These are phyloP conservation scores for Notodonta ziczac DNA, from an alignment of 2,888 invertebrate species.

Conservation along the genomic window DNA sequence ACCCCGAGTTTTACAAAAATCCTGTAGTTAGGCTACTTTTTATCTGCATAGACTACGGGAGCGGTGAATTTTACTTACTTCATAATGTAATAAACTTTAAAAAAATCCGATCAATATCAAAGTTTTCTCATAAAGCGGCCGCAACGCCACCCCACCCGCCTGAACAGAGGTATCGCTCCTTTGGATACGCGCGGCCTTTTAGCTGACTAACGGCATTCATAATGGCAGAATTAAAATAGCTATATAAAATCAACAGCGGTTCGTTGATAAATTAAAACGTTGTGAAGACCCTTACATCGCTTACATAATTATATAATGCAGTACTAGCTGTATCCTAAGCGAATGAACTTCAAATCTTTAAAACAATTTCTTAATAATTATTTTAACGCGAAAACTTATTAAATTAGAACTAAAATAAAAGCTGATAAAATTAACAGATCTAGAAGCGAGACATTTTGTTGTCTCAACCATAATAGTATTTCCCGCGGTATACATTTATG, in stretches of 20 bases:
- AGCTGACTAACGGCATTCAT: no score
- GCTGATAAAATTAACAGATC: not conserved
- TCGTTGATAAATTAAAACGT: not conserved
- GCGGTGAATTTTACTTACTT: no score
- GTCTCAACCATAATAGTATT: not conserved
- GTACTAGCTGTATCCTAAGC: not conserved
- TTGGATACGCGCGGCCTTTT: no score
- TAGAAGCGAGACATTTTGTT: not conserved
- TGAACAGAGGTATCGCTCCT: no score
- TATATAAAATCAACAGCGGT: not conserved
- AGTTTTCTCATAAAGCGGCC: no score
- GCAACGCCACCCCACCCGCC: no score
- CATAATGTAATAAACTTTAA: no score
- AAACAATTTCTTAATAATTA: not conserved
- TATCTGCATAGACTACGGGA: no score
- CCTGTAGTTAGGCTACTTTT: no score
- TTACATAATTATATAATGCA: not conserved
- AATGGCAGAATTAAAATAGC: not conserved
- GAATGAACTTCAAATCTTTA: constrained; percentile 12
- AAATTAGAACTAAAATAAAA: not conserved
- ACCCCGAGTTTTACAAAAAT: no score
- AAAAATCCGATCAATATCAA: no score
- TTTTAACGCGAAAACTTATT: not conserved
- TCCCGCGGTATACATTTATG: not conserved
- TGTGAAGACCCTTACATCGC: not conserved